These are phyloP conservation scores for Pelochelys cantorii DNA, from an alignment of 2,797 vertebrate species.

Conservation along the genomic window DNA sequence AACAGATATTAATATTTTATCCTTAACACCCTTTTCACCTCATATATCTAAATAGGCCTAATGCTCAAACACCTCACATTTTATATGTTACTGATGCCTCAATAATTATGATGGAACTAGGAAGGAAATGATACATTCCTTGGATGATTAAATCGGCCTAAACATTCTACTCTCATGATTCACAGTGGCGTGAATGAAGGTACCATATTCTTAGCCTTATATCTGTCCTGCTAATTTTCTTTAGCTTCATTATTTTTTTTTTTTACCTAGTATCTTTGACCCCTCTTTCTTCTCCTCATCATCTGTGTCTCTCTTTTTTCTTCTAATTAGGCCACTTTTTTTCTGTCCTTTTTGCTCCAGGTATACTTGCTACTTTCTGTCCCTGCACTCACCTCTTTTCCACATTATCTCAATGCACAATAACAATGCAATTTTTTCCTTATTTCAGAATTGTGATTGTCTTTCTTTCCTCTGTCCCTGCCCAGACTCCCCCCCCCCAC, in stretches of 20 bases:
- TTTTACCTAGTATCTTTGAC: conserved; percentile 54
- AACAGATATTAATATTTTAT: background rate
- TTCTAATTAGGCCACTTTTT: conserved; percentile 79
- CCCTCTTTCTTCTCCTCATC: conserved; percentile 50
- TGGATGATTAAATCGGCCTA: conserved; percentile 56
- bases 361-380: conserved; percentile 73
- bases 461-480: conserved; percentile 81
- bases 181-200: conserved; percentile 53
- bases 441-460: conserved; percentile 80
- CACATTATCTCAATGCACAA: conserved; percentile 79
- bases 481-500: conserved; percentile 82
- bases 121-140: conserved; percentile 52
- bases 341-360: conserved; percentile 76
- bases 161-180: conserved; percentile 61
- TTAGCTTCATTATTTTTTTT: conserved; percentile 41
- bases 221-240: conserved; percentile 68
- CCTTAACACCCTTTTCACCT: conserved; percentile 6
- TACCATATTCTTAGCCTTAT: conserved; percentile 50
- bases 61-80: conserved; percentile 35
- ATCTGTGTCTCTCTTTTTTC: conserved; percentile 58
- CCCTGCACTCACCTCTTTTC: conserved; percentile 72
- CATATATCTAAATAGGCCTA: conserved; percentile 26
- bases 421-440: conserved; percentile 71
- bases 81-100: conserved; percentile 43
- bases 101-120: conserved; percentile 55